Evolutionary conservation across 1,140 invertebrate species (phyloP).

Genomic region (Sinella curviseta): DNA sequence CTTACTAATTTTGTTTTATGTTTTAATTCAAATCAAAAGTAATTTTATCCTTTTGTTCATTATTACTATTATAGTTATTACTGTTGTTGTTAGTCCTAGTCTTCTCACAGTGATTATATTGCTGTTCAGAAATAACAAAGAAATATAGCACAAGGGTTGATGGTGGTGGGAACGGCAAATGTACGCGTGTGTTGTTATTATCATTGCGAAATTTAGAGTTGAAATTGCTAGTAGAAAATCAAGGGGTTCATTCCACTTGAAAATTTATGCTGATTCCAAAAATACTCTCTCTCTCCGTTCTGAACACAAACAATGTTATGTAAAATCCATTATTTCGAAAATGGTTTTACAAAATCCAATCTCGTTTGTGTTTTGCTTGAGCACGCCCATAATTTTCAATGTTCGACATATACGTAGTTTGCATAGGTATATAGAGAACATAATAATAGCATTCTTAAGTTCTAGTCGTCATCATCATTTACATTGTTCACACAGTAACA

Average conservation of each 20-base stretch:
- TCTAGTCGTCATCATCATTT: too few relatives aligned
- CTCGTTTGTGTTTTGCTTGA: neutral
- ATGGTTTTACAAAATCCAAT: neutral
- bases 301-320: neutral
- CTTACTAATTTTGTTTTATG: neutral
- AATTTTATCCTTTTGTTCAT: neutral
- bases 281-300: neutral
- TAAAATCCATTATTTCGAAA: neutral
- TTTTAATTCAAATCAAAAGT: neutral
- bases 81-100: neutral
- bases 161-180: too few relatives aligned
- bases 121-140: too few relatives aligned
- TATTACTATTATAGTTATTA: neutral
- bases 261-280: conserved; percentile 6
- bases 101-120: too few relatives aligned
- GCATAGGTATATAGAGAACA: too few relatives aligned
- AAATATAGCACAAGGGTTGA: too few relatives aligned
- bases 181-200: too few relatives aligned
- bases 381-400: neutral
- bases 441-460: too few relatives aligned
- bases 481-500: too few relatives aligned
- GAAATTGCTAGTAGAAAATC: neutral
- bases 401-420: neutral
- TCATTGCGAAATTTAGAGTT: too few relatives aligned
- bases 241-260: neutral